A percentile compares a stretch with the other conserved stretches of the same genome.
These are phyloP conservation scores for Pseudomugil gertrudae DNA, from an alignment of 2,797 vertebrate genomes.

Conservation along the genomic window DNA sequence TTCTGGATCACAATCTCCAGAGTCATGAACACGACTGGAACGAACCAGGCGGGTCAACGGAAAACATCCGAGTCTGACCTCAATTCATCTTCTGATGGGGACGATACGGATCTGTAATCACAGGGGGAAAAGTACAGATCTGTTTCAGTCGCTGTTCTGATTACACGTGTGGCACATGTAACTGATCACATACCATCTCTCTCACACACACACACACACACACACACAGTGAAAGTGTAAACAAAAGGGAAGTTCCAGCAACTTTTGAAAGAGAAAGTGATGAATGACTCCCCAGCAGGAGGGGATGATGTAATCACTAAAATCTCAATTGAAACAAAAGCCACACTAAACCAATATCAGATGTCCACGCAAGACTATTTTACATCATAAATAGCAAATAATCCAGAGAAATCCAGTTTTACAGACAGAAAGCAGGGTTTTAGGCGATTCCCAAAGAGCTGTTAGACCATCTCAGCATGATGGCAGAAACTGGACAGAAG, in stretches of 20 bases:
- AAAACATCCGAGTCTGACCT: neutral
- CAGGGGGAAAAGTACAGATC: neutral
- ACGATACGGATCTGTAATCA: neutral
- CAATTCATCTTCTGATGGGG: neutral
- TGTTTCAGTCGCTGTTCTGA: neutral
- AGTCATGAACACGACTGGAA: no score
- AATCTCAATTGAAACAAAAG: conserved; percentile 43
- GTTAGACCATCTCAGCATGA: no score
- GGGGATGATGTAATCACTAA: conserved; percentile 55
- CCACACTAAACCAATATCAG: no score
- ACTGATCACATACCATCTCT: no score
- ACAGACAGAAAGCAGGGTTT: no score
- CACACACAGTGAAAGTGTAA: conserved; percentile 29
- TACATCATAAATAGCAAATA: no score
- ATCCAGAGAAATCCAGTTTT: no score
- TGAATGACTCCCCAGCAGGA: conserved; percentile 52
- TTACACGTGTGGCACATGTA: conserved; percentile 2
- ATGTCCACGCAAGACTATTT: no score
- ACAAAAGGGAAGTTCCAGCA: conserved; percentile 66
- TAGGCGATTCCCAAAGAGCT: no score
- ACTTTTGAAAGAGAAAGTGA: conserved; percentile 72
- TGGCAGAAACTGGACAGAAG: no score
- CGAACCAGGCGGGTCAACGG: neutral
- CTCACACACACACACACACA: neutral
- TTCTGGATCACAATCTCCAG: no score